Conservation (phyloP, 2,113 vertebrate species). For the Baryphthengus martii region DNA sequence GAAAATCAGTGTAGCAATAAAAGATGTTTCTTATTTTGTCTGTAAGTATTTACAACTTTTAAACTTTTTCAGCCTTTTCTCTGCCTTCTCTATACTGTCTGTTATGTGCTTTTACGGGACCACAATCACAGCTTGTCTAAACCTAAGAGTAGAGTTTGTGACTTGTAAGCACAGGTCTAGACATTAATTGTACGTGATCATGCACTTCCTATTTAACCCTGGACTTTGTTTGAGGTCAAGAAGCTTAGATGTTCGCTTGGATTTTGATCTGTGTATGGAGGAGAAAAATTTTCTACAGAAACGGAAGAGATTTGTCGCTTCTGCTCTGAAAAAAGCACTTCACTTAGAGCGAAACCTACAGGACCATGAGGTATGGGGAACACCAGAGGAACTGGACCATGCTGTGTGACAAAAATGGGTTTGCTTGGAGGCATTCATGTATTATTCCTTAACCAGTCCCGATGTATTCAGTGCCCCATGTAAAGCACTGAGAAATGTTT, state of each 20-base stretch:
- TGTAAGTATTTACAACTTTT: neutral
- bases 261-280: slow-evolving; percentile 70
- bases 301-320: slow-evolving; percentile 74
- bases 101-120: neutral
- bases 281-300: slow-evolving; percentile 80
- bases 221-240: slow-evolving; percentile 36
- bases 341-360: slow-evolving; percentile 65
- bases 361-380: slow-evolving; percentile 70
- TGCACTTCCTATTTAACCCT: neutral
- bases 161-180: neutral
- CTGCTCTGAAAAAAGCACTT: slow-evolving; percentile 74
- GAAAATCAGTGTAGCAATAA: neutral
- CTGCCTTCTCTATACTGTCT: neutral
- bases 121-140: neutral
- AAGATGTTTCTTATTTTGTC: neutral
- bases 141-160: neutral
- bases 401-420: neutral
- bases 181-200: neutral
- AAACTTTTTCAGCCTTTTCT: neutral
- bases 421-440: neutral
- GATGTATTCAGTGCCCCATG: neutral
- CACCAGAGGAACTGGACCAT: neutral
- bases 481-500: neutral
- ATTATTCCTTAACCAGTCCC: neutral
- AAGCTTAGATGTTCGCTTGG: slow-evolving; percentile 76